Evolutionary conservation across 1,140 invertebrate genomes (phyloP), one percentile per base, ranked within the genome.

Genomic region (Sesamia nonagrioides): DNA sequence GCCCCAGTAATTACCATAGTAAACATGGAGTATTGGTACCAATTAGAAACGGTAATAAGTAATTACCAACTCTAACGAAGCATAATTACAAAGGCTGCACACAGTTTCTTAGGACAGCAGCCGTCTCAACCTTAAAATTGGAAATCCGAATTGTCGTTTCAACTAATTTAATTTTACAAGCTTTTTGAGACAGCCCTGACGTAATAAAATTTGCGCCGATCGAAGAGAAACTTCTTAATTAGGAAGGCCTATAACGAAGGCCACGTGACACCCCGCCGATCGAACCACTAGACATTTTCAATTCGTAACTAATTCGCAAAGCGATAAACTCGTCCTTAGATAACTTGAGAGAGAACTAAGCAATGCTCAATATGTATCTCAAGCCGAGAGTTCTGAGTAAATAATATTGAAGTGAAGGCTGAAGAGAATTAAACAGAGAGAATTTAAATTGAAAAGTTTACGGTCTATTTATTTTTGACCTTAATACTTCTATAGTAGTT

Each of bases 151-250:
- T 89, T 86, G 77, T 86, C 87, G 86, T 82, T 87, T 78, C 48
- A 77, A 58, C 75, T 88, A 87, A 87, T 87, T 89, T 89, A 86
- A 91, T 89, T 85, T 88, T 79, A 78, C 79, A 74, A 78, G 81
- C 81, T 89, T 89, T 90, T 87, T 80, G 73, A 79, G 85, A 88
- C 87, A 86, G 85, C 80, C 81, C 84, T 86, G 84, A 88, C 84
- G 85, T 90, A 87, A 90, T 83, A 84, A 84, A 88, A 91, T 89
- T 89, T 89, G 86, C 84, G 84, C 87, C 83, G 82, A 90, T 88
- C 82, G 81, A 81, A 81, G 79, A 71, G 82, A 85, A 92, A 92
- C 86, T 92, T 92, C 87, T 89, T 91, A 92, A 91, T 91, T 91
- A 90, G 84, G 83, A 61, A 68, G 78, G 68, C 77, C 69, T 81